Evolutionary conservation across 2,888 invertebrate species (phyloP).

Genomic region (Leptinotarsa haldemani): DNA sequence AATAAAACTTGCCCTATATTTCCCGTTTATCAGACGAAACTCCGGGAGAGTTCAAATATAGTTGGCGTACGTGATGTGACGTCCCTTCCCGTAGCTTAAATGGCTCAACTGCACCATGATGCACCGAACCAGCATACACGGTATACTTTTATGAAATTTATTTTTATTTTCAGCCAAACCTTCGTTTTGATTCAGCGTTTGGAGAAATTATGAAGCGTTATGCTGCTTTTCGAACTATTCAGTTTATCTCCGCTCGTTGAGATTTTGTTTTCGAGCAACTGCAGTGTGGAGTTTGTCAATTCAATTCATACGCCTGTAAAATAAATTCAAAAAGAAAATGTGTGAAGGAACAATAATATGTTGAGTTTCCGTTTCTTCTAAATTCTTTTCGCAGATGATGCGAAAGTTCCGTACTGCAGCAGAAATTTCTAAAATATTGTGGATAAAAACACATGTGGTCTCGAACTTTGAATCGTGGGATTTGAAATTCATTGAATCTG

Average conservation of each 20-base stretch:
- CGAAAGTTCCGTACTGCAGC: too few relatives aligned
- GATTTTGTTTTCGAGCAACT: background rate
- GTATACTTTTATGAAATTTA: slow-evolving; percentile 12
- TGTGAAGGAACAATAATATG: too few relatives aligned
- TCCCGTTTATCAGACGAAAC: slow-evolving; percentile 4
- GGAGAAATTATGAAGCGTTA: slow-evolving; percentile 13
- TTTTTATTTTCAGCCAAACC: slow-evolving; percentile 5
- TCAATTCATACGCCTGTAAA: too few relatives aligned
- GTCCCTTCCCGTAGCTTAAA: slow-evolving; percentile 13
- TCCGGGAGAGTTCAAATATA: slow-evolving; percentile 17
- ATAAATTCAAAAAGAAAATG: too few relatives aligned
- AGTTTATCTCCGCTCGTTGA: background rate
- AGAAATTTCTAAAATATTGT: too few relatives aligned
- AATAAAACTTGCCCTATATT: slow-evolving; percentile 16
- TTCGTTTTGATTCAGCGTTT: slow-evolving; percentile 10
- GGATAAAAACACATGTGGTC: too few relatives aligned
- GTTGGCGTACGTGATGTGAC: slow-evolving; percentile 15
- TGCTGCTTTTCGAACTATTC: slow-evolving; percentile 2
- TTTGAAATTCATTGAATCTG: too few relatives aligned
- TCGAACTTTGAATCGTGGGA: too few relatives aligned
- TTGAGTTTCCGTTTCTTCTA: too few relatives aligned
- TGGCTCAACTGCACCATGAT: slow-evolving; percentile 15
- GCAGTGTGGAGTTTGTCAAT: background rate
- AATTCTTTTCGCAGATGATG: too few relatives aligned
- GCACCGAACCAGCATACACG: background rate